Conservation (phyloP, 2,888 invertebrate species). For the Eurytoma adleriae region DNA sequence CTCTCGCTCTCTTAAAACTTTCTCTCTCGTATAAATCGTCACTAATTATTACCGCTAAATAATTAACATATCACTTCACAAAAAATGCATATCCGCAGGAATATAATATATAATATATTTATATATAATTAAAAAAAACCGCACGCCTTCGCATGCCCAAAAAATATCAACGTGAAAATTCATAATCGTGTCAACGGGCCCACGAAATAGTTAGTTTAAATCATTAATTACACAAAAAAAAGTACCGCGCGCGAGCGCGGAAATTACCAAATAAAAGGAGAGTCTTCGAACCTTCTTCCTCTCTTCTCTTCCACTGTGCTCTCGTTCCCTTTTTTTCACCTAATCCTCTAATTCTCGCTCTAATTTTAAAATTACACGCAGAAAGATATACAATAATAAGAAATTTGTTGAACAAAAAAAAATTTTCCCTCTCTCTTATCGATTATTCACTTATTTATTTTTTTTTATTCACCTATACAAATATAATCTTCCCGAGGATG, state of each 20-base stretch:
- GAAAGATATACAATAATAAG: conserved; percentile 31
- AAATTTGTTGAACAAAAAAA: conserved; percentile 36
- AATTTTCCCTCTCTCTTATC: conserved; percentile 1
- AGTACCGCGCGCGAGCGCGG: conserved; percentile 51
- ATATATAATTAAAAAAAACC: conserved; percentile 76
- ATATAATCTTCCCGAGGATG: conserved; percentile 68
- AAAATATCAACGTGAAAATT: conserved; percentile 70
- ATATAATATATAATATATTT: conserved; percentile 90
- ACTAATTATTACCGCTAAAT: conserved; percentile 74
- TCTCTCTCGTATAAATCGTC: conserved; percentile 58
- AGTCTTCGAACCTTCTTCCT: conserved; percentile 50
- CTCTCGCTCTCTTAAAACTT: conserved; percentile 48
- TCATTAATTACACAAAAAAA: conserved; percentile 37
- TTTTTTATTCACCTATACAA: conserved; percentile 7
- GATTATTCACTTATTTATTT: conserved; percentile 11
- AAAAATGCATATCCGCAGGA: conserved; percentile 87
- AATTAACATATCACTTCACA: conserved; percentile 83
- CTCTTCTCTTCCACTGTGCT: conserved; percentile 26
- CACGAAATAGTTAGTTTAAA: conserved; percentile 45
- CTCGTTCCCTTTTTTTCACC: background rate
- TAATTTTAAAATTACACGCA: conserved; percentile 15
- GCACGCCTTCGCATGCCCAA: conserved; percentile 64
- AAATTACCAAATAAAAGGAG: conserved; percentile 50
- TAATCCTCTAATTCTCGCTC: conserved; percentile 25
- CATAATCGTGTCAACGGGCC: conserved; percentile 66